Conservation (phyloP, 1,140 invertebrate species). For the Drosophila pandora region DNA sequence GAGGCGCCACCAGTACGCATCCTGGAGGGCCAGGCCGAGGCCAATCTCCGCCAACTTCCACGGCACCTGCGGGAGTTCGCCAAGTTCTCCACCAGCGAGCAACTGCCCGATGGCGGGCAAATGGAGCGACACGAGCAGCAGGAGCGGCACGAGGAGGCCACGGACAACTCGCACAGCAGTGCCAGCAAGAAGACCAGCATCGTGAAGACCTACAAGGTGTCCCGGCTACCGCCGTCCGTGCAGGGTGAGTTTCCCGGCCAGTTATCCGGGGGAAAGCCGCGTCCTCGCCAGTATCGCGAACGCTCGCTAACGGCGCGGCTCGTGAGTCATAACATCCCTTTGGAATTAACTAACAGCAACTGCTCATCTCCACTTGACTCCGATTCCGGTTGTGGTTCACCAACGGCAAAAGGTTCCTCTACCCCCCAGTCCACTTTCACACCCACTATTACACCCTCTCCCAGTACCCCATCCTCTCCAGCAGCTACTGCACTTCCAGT, state of each 20-base stretch:
- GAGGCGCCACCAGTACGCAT: slow-evolving; percentile 85
- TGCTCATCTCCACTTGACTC: slow-evolving; percentile 47
- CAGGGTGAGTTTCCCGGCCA: slow-evolving; percentile 69
- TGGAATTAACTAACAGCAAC: slow-evolving; percentile 56
- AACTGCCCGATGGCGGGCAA: slow-evolving; percentile 64
- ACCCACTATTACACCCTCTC: not conserved
- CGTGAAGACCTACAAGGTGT: slow-evolving; percentile 79
- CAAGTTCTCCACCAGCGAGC: slow-evolving; percentile 78
- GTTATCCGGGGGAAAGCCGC: slow-evolving; percentile 13
- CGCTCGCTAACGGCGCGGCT: slow-evolving; percentile 67
- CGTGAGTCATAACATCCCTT: slow-evolving; percentile 71
- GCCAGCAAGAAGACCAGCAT: slow-evolving; percentile 76
- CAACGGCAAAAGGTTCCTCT: slow-evolving; percentile 46
- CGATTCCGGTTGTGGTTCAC: slow-evolving; percentile 61
- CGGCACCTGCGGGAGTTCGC: slow-evolving; percentile 90
- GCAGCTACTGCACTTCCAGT: slow-evolving; percentile 2
- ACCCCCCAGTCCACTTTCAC: not conserved
- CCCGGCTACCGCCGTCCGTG: slow-evolving; percentile 73
- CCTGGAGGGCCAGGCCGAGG: slow-evolving; percentile 84
- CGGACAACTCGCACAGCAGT: slow-evolving; percentile 83
- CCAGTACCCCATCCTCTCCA: slow-evolving; percentile 5
- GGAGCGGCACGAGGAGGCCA: slow-evolving; percentile 69
- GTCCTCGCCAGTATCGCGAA: slow-evolving; percentile 54
- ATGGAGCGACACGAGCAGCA: slow-evolving; percentile 70
- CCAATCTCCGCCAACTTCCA: slow-evolving; percentile 87